Evolutionary conservation across 2,888 invertebrate species (phyloP).

Genomic region (Drosophila algonquin): DNA sequence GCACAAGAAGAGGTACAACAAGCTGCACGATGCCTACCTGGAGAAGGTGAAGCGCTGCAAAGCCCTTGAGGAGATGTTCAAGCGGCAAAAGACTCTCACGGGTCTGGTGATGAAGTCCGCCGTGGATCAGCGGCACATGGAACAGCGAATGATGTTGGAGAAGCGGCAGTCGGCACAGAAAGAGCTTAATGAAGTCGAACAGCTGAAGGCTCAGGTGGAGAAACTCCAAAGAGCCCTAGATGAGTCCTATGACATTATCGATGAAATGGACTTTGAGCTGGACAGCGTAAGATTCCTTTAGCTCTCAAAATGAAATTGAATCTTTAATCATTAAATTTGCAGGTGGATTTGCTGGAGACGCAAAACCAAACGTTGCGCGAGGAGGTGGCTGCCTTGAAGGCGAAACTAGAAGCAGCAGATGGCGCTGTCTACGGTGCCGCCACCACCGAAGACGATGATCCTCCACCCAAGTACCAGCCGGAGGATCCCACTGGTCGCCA

Average conservation of each 20-base stretch:
- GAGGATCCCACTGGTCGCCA: conserved; percentile 6
- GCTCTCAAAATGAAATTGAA: background rate
- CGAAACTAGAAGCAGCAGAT: conserved; percentile 11
- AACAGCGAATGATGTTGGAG: conserved; percentile 58
- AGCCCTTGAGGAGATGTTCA: conserved; percentile 79
- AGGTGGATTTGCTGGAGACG: conserved; percentile 81
- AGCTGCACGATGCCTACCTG: conserved; percentile 76
- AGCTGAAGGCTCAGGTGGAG: conserved; percentile 53
- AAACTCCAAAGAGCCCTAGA: conserved; percentile 74
- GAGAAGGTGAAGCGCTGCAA: conserved; percentile 79
- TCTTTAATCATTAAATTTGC: background rate
- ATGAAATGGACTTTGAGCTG: conserved; percentile 82
- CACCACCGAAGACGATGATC: conserved; percentile 40
- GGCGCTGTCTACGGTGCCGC: background rate
- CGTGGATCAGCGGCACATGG: conserved; percentile 65
- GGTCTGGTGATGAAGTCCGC: conserved; percentile 82
- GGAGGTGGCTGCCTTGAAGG: conserved; percentile 69
- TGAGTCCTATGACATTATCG: conserved; percentile 81
- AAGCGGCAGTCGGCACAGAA: conserved; percentile 51
- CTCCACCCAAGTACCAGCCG: conserved; percentile 57
- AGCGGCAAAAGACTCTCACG: conserved; percentile 77
- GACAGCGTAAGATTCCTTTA: conserved; percentile 76
- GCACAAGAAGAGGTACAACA: conserved; percentile 81
- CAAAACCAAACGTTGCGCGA: conserved; percentile 78
- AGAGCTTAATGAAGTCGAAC: conserved; percentile 35